Evolutionary conservation across 1,140 invertebrate genomes (phyloP), one percentile per base, ranked within the genome.

Genomic region (Heliconius nattereri): DNA sequence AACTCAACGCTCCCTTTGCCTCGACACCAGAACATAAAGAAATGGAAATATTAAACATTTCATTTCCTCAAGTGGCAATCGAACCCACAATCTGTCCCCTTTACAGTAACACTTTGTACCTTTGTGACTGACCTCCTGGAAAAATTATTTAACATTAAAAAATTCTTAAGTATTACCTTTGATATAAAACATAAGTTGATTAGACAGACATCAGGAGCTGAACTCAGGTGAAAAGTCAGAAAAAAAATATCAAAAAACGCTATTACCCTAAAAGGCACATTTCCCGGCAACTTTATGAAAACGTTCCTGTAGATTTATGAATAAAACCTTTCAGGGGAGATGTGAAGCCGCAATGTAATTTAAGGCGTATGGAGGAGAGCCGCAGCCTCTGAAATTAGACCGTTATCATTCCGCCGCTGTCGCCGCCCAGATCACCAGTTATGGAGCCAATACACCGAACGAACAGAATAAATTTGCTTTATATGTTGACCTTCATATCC

Each of bases 391-490:
- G 79, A 91, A 93, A 94, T 94, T 91, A 94, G 91, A 92, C 90
- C 89, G 91, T 94, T 94, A 93, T 94, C 91, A 94, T 94, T 93
- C 91, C 90, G 81, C 84, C 89, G 85, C 87, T 91, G 91, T 94
- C 92, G 91, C 87, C 85, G 86, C 86, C 74, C 84, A 92, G 91
- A 94, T 93, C 91, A 90, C 90, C 89, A 90, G 87, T 90, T 91
- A 92, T 92, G 89, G 89, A 89, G 89, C 91, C 92, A 93, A 94
- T 94, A 94, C 91, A 92, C 91, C 82, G 87, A 89, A 86, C 86
- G 86, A 91, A 90, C 91, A 89, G 92, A 93, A 94, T 94, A 94
- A 94, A 93, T 94, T 94, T 93, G 88, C 90, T 92, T 92, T 93
- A 94, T 94, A 92, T 86, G 88, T 91, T 92, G 92, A 94, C 92